Base-by-base conservation (phyloP, 2,888 invertebrate species). In the Coenonympha arcania region DNA sequence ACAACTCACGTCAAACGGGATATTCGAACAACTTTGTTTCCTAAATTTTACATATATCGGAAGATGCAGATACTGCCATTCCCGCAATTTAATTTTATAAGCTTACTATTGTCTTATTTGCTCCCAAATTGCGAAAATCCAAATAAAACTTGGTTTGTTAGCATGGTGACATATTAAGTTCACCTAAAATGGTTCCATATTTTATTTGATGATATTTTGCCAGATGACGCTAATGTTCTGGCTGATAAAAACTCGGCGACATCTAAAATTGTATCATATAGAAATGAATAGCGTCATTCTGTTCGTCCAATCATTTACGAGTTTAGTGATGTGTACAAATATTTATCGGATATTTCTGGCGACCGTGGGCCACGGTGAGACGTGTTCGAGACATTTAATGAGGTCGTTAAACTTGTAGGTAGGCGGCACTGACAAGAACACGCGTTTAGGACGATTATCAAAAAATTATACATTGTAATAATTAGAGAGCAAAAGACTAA, bases 331-430 rank as follows among this genome's bases (percentile, higher is more conserved):
- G 36, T 60, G 59, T 52, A 65, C 67, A 71, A 77, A 77, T 73
- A 74, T 79, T 76, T 74, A 76, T 73, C 62, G 55, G 61, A 69
- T 69, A 69, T 73, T 71, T 73, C 65, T 69, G 68, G 66, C 69
- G 70, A 71, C 69, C 62, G 56, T 59, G 62, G 58, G 59, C 61
- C 61, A 61, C 56, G 55, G 54, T 60, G 65, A 62, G 68, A 62
- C 40, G 52, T 43, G 49, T 63, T 59, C 62, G 57, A 69, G 66
- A 68, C 61, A 67, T 64, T 56, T 34, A 36, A 63, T 60, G 52
- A 62, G 78, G 62, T 66, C 73, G 57, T 64, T 72, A 74, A 76
- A 70, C 79, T 65, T 44, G 45, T 26, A 41, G 37, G 18, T 44
- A 40, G n/a, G 44, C n/a, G n/a, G 26, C n/a, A n/a, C n/a, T n/a